Evolutionary conservation across 2,113 vertebrate genomes (phyloP).

Genomic region (Gymnorhina tibicen): DNA sequence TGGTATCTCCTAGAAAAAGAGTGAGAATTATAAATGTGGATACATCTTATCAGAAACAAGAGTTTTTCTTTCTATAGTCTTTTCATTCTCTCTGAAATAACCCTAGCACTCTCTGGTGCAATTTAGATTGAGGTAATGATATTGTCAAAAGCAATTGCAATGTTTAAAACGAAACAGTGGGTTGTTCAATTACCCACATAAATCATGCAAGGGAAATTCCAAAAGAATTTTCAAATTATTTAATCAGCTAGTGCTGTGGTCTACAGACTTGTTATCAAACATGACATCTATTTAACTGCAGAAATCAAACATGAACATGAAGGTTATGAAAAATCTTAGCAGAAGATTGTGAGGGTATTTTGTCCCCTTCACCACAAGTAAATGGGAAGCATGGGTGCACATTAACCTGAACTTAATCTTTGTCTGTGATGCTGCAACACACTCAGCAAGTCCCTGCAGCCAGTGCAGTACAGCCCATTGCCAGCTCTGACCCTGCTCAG

Average conservation of each 20-base stretch:
- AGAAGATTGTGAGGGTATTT: background rate
- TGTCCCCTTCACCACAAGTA: background rate
- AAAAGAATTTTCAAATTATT: background rate
- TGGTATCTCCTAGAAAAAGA: background rate
- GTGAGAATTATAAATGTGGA: background rate
- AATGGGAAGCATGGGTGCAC: background rate
- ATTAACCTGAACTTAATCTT: background rate
- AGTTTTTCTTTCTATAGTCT: background rate
- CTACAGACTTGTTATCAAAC: background rate
- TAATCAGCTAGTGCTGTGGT: background rate
- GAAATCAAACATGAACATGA: background rate
- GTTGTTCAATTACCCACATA: background rate
- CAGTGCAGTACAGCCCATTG: accelerated
- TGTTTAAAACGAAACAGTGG: background rate
- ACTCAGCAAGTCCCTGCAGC: background rate
- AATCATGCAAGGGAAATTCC: background rate
- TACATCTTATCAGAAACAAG: background rate
- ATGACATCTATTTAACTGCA: background rate
- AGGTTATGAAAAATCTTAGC: background rate
- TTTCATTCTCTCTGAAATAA: background rate
- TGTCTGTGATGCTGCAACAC: background rate
- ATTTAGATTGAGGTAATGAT: background rate
- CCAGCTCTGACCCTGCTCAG: background rate
- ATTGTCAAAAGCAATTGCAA: background rate
- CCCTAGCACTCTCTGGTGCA: background rate